Conservation (phyloP, 2,113 vertebrate genomes). For the Hemichromis elongatus region DNA sequence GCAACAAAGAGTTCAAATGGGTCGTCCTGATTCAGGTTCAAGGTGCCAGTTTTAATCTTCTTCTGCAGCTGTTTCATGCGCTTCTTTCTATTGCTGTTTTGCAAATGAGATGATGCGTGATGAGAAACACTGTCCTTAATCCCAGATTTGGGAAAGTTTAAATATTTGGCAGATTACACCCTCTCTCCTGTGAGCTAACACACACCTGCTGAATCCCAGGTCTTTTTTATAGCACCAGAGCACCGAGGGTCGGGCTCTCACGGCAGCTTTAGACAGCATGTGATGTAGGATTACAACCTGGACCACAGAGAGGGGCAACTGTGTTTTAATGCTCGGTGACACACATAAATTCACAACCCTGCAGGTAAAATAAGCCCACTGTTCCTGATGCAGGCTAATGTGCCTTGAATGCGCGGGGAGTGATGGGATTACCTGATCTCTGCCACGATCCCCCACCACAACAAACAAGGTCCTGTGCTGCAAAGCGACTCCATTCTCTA, state of each 20-base stretch:
- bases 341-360: not conserved
- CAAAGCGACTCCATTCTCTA: constrained; percentile 91
- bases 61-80: constrained; percentile 97
- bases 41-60: constrained; percentile 89
- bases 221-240: constrained; percentile 99
- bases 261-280: constrained; percentile 93
- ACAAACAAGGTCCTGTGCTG: constrained; percentile 86
- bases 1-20: constrained; percentile 95
- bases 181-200: not conserved
- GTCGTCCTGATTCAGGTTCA: constrained; percentile 91
- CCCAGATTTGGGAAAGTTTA: not conserved
- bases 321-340: not conserved
- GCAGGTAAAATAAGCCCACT: not conserved
- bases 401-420: not conserved
- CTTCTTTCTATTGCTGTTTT: constrained; percentile 91
- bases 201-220: constrained; percentile 93
- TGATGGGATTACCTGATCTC: constrained; percentile 83
- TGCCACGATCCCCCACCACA: constrained; percentile 89
- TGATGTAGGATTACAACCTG: constrained; percentile 98
- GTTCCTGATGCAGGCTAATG: not conserved
- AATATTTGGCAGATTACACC: not conserved
- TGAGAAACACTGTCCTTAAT: not conserved
- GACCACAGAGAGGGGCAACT: not conserved
- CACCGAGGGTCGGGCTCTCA: constrained; percentile 90
- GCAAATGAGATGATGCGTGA: not conserved